A percentile compares a stretch with the other conserved stretches of the same genome.
These are phyloP conservation scores for Myotis planiceps DNA, from an alignment of 2,797 vertebrate genomes.

Conservation along the genomic window DNA sequence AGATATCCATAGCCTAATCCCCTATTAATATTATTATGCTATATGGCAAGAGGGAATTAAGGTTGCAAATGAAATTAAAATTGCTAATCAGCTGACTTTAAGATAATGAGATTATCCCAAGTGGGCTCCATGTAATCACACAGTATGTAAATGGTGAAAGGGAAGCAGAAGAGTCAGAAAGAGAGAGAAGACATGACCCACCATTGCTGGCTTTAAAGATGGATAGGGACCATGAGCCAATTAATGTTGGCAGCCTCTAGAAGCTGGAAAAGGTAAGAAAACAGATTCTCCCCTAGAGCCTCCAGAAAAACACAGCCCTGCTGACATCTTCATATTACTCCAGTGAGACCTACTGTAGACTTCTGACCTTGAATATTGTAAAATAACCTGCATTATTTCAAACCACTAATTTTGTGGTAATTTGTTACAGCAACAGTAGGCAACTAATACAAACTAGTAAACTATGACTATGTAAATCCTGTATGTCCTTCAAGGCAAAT, in stretches of 20 bases:
- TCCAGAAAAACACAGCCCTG: neutral
- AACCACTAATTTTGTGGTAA: neutral
- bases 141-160: neutral
- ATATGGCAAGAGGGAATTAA: neutral
- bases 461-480: neutral
- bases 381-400: neutral
- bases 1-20: neutral
- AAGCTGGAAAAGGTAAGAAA: neutral
- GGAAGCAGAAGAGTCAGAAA: neutral
- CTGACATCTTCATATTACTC: neutral
- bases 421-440: neutral
- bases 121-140: neutral
- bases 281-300: neutral
- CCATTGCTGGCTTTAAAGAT: neutral
- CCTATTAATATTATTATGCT: neutral
- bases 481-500: neutral
- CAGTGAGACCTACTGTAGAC: neutral
- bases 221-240: neutral
- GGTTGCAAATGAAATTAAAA: slow-evolving; percentile 1
- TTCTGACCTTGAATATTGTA: neutral
- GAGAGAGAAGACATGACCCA: neutral
- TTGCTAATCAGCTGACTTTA: neutral
- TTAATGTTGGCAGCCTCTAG: neutral
- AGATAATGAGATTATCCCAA: neutral
- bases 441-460: neutral